Base-by-base conservation (phyloP, 2,888 invertebrate genomes). In the Lobophora halterata region DNA sequence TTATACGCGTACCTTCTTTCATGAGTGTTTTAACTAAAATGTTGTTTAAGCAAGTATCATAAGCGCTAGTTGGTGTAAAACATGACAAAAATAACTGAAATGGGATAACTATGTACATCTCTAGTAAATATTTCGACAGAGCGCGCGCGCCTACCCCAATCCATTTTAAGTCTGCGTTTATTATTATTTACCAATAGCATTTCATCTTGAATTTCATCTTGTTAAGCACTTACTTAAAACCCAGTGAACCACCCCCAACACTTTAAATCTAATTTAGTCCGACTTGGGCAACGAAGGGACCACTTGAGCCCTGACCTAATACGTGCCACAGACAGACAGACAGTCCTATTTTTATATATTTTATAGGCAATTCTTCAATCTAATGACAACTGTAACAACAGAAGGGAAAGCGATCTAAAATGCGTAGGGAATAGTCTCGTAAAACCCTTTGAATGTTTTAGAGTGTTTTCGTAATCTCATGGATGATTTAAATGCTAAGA, bases 381-480 rank as follows among this genome's bases (percentile, higher is more conserved):
- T 26, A 31, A 30, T 45, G 55, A 52, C 55, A 55, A 38, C 55
- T 55, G 55, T 46, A 49, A 52, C 46, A 55, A 55, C 46, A 48
- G 33, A 11, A 42, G 16, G 31, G 31, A 34, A 35, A 45, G 38
- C 14, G 25, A 32, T 34, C 40, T 26, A 16, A 41, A 36, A 30
- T 18, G 18, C 25, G 5, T 5, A 17, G 34, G 30, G 37, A 37
- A 37, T 37, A 17, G 17, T 31, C 30, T 46, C 52, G 39, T 46
- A 39, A 46, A 49, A 36, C 29, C 41, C 21, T 34, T 23, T 3
- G 7, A 32, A 36, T n/a, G n/a, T n/a, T n/a, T n/a, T 34, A 21
- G 21, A 25, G 20, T 46, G 34, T 35, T 42, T 36, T 42, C 25
- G 33, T 48, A 32, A 46, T 37, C 23, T 35, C 28, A 27, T 12